phyloP scores from a whole-genome alignment of 1,140 invertebrate genomes.

The Pectinophora gossypiella region DNA sequence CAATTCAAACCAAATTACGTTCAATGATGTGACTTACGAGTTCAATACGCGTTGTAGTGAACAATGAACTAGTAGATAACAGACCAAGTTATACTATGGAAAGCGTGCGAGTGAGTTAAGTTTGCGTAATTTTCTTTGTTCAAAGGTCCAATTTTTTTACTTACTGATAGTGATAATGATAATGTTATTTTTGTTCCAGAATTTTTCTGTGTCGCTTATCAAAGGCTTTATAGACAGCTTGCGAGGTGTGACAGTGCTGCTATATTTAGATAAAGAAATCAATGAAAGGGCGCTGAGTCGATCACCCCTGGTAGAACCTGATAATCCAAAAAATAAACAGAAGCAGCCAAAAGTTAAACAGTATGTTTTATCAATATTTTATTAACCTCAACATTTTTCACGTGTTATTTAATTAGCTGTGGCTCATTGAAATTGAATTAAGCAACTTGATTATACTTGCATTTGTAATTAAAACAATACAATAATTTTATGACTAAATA shows the following conservation, averaged over 20 bases:
- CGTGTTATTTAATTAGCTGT: too few species aligned
- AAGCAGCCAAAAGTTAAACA: slow-evolving; percentile 73
- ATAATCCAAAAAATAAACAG: slow-evolving; percentile 63
- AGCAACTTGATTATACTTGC: too few species aligned
- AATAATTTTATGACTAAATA: too few species aligned
- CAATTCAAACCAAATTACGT: not conserved
- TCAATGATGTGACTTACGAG: not conserved
- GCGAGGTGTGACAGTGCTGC: slow-evolving; percentile 80
- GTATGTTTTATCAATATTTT: slow-evolving; percentile 48
- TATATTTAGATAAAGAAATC: slow-evolving; percentile 84
- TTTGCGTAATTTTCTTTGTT: slow-evolving; percentile 6
- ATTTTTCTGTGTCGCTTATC: slow-evolving; percentile 78
- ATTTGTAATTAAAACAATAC: too few species aligned
- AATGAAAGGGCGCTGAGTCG: slow-evolving; percentile 77
- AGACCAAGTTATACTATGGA: slow-evolving; percentile 33
- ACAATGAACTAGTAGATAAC: not conserved
- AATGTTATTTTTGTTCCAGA: slow-evolving; percentile 72
- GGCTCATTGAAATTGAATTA: too few species aligned
- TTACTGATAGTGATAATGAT: too few species aligned
- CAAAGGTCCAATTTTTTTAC: not conserved
- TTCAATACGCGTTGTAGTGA: not conserved
- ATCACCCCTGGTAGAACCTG: slow-evolving; percentile 61
- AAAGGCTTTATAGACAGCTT: slow-evolving; percentile 83
- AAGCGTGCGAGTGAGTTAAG: slow-evolving; percentile 47
- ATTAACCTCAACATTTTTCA: too few species aligned